A percentile compares a stretch with the other conserved stretches of the same genome.
Evolutionary conservation across 1,140 invertebrate genomes (phyloP).

Genomic region (Ips typographus): DNA sequence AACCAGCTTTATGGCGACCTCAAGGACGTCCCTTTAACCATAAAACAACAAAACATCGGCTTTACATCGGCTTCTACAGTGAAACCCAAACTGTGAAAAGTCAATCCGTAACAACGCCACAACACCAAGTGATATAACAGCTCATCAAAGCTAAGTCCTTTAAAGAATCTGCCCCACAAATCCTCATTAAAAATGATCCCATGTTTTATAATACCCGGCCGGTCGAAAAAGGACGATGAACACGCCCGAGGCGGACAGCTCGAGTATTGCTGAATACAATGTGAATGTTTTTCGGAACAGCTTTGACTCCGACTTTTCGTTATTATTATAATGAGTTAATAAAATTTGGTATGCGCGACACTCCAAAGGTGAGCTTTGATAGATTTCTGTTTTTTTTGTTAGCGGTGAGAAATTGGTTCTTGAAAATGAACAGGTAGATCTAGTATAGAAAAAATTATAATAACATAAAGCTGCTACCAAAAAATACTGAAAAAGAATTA

Average conservation of each 20-base stretch:
- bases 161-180: conserved; percentile 21
- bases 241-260: conserved; percentile 16
- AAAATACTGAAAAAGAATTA: too few species aligned
- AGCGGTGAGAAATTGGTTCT: too few species aligned
- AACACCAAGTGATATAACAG: background rate
- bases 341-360: conserved; percentile 29
- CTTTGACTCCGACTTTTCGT: conserved; percentile 11
- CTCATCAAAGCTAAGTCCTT: conserved; percentile 13
- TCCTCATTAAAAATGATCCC: conserved; percentile 30
- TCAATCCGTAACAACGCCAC: background rate
- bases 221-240: conserved; percentile 14
- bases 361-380: conserved; percentile 7
- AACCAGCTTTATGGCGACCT: too few species aligned
- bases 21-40: too few species aligned
- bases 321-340: conserved; percentile 31
- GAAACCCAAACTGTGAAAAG: background rate
- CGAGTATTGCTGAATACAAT: conserved; percentile 26
- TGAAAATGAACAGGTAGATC: too few species aligned
- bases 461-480: too few species aligned
- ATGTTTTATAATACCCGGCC: conserved; percentile 24
- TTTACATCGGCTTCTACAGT: too few species aligned
- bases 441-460: too few species aligned
- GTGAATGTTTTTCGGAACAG: conserved; percentile 21
- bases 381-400: background rate
- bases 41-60: too few species aligned